Evolutionary conservation across 2,888 invertebrate species (phyloP), one percentile per base, ranked within the genome.

Genomic region (Trilocha varians): DNA sequence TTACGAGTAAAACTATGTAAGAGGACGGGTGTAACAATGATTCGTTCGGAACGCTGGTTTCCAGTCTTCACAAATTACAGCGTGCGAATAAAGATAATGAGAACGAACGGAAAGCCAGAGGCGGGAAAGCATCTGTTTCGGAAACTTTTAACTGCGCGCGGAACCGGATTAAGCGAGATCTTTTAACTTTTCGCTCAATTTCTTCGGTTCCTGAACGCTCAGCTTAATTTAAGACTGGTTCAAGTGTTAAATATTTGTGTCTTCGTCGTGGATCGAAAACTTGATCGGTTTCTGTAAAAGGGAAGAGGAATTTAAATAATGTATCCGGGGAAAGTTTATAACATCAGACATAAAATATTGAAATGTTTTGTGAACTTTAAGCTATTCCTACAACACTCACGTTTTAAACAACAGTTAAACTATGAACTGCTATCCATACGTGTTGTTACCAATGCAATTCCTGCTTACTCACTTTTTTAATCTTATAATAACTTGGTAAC

Each of bases 31-130:
- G 37, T 42, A 48, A 52, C 55, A 59, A 53, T 52, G 47, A 53
- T 54, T 53, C 45, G 40, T 46, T 36, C 44, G 39, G 41, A 48
- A 45, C 43, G 39, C 17, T 39, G 39, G 42, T 44, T 42, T 46
- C 42, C 47, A 44, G 36, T 44, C 41, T 42, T 51, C 45, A 45
- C 49, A 62, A 66, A 63, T 63, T 52, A 59, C 59, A 55, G 51
- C 46, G 44, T 39, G 39, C 45, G 53, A 55, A 55, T 58, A 59
- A 65, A 57, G 57, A 59, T 59, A 59, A 64, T 59, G 55, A 53
- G 46, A 53, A 51, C 42, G 46, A 48, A 53, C 49, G 50, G 55
- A 53, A 59, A 52, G 43, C 42, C 47, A 46, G 47, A 47, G 49
- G 44, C 44, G 48, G 48, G 34, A 17, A 32, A 39, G 40, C 38